Percentiles rank a stretch among this genome's conserved stretches.
phyloP scores from a whole-genome alignment of 2,113 vertebrate species.

The Crypturellus undulatus region DNA sequence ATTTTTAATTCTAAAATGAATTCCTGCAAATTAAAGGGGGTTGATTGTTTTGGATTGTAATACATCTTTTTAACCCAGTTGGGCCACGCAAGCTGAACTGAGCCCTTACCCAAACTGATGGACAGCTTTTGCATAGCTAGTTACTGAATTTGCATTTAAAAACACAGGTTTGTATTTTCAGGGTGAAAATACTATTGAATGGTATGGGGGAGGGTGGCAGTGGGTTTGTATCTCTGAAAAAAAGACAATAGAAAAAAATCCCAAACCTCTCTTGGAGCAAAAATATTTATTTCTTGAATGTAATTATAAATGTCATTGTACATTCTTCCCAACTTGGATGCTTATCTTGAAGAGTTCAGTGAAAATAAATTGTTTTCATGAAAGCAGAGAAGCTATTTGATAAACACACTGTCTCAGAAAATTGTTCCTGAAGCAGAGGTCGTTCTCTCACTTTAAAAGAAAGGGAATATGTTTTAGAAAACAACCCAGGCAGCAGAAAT shows the following conservation, averaged over 20 bases:
- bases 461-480: constrained; percentile 78
- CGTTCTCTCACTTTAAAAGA: constrained; percentile 77
- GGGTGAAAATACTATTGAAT: constrained; percentile 14
- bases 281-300: constrained; percentile 80
- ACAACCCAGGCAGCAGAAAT: constrained; percentile 69
- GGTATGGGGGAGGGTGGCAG: neutral
- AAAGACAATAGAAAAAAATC: constrained; percentile 15
- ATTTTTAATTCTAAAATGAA: constrained; percentile 35
- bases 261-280: constrained; percentile 65
- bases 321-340: constrained; percentile 77
- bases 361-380: constrained; percentile 86
- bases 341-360: constrained; percentile 81
- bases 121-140: constrained; percentile 47
- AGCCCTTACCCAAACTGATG: constrained; percentile 16
- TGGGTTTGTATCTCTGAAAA: constrained; percentile 40
- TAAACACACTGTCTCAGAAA: constrained; percentile 81
- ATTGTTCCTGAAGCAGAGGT: constrained; percentile 83
- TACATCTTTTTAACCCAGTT: constrained; percentile 18
- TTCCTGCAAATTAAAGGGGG: constrained; percentile 22
- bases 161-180: constrained; percentile 30
- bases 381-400: constrained; percentile 82
- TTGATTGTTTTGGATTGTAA: constrained; percentile 18
- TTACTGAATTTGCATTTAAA: constrained; percentile 50
- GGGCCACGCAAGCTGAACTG: neutral
- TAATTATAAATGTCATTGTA: constrained; percentile 83